Evolutionary conservation across 2,797 vertebrate species (phyloP), one percentile per base, ranked within the genome.

Genomic region (Neostethus bicornis): DNA sequence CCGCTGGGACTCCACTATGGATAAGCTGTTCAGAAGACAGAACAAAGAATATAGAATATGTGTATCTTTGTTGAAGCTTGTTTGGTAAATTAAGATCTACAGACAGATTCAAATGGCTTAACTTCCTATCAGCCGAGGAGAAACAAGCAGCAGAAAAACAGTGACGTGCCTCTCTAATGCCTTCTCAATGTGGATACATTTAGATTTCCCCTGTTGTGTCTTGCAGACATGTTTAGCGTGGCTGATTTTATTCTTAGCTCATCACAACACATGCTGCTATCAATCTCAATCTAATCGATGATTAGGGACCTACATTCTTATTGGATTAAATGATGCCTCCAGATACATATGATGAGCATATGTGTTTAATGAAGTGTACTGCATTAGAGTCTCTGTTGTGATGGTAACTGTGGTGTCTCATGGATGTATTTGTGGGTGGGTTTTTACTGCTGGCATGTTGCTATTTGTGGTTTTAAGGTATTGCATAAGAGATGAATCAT

Each of bases 241-340:
- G 41, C 67, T 41, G 38, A 55, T 71, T 37, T 35, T 88, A 88
- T 85, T 86, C 65, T 84, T 84, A 75, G 83, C 80, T 77, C 70
- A 48, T 29, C 66, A 50, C 65, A 49, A 31, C 85, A 86, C 55
- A 52, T 86, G 86, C 49, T 66, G 46, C 82, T 14, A 60, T 87
- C 84, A 73, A 50, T 90, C 87, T 83, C 43, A 66, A 31, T 56
- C 4, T 71, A 81, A 81, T 77, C 75, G 51, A 51, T 78, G 66
- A 74, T 71, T 56, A 73, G 42, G 17, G 37, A 48, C 57, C 48
- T 24, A 31, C 48, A 53, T 77, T 81, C 69, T 66, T 32, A 14
- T n/a, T 28, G 44, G 48, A 70, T 72, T 79, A 65, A 49, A 56
- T 28, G 11, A 39, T n/a, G n/a, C n/a, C 5, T 29, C 35, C 21